Evolutionary conservation across 2,888 invertebrate genomes (phyloP).

Genomic region (Apamea anceps): DNA sequence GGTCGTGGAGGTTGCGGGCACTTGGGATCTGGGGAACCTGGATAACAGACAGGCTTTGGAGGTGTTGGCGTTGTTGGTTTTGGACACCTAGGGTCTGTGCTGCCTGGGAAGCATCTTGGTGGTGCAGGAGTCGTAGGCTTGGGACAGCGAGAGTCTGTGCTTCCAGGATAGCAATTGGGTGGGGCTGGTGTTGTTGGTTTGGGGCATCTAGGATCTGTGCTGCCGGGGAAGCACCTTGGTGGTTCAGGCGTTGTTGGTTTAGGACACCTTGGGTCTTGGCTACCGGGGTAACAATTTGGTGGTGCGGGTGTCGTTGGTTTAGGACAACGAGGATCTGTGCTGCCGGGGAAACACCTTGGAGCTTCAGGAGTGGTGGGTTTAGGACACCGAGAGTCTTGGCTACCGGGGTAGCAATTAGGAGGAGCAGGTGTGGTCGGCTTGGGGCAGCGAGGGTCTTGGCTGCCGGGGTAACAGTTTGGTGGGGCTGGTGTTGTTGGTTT

Average conservation of each 20-base stretch:
- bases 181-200: conserved; percentile 63
- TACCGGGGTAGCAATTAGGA: conserved; percentile 48
- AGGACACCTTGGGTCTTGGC: conserved; percentile 68
- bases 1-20: conserved; percentile 76
- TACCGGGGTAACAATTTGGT: conserved; percentile 72
- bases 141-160: conserved; percentile 72
- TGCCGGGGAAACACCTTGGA: conserved; percentile 71
- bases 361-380: conserved; percentile 53
- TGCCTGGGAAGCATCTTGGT: conserved; percentile 18
- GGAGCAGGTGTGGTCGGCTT: background rate
- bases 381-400: conserved; percentile 63
- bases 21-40: conserved; percentile 73
- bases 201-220: conserved; percentile 69
- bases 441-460: conserved; percentile 63
- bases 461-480: conserved; percentile 61
- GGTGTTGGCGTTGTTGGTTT: conserved; percentile 30
- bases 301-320: conserved; percentile 57
- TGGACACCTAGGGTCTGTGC: conserved; percentile 4
- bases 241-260: conserved; percentile 64
- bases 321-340: conserved; percentile 67
- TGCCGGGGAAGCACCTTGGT: conserved; percentile 72
- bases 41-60: conserved; percentile 44
- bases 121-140: conserved; percentile 63
- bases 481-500: conserved; percentile 68
- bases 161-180: conserved; percentile 72